phyloP scores from a whole-genome alignment of 2,113 vertebrate genomes.

The Ceyx cyanopectus region DNA sequence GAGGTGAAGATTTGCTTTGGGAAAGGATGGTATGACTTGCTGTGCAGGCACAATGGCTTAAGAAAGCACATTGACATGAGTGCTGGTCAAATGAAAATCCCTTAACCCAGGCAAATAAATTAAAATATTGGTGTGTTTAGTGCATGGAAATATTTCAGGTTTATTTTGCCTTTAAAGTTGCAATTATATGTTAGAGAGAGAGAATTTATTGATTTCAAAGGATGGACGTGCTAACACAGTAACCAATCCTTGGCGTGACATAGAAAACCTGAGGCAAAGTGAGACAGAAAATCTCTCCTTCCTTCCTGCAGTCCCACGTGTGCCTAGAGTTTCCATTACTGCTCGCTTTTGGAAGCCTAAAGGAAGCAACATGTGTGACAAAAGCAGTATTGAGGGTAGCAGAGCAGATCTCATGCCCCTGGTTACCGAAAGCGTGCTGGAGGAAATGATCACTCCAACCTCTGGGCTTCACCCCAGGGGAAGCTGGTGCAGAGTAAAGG shows the following conservation, averaged over 20 bases:
- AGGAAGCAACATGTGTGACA: background rate
- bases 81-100: background rate
- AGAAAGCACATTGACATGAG: background rate
- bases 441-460: background rate
- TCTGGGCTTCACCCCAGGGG: background rate
- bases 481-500: background rate
- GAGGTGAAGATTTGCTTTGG: conserved; percentile 24
- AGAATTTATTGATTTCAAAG: background rate
- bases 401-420: background rate
- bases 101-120: background rate
- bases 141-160: background rate
- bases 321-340: background rate
- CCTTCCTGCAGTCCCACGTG: background rate
- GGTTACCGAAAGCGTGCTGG: background rate
- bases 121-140: background rate
- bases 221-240: background rate
- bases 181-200: background rate
- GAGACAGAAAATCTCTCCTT: background rate
- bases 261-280: background rate
- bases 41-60: background rate
- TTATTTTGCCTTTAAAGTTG: background rate
- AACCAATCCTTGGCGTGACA: background rate
- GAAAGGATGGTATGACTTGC: background rate
- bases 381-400: background rate
- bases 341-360: background rate